A percentile compares a stretch with the other conserved stretches of the same genome.
Evolutionary conservation across 2,888 invertebrate genomes (phyloP).

Genomic region (Incurvaria masculella): DNA sequence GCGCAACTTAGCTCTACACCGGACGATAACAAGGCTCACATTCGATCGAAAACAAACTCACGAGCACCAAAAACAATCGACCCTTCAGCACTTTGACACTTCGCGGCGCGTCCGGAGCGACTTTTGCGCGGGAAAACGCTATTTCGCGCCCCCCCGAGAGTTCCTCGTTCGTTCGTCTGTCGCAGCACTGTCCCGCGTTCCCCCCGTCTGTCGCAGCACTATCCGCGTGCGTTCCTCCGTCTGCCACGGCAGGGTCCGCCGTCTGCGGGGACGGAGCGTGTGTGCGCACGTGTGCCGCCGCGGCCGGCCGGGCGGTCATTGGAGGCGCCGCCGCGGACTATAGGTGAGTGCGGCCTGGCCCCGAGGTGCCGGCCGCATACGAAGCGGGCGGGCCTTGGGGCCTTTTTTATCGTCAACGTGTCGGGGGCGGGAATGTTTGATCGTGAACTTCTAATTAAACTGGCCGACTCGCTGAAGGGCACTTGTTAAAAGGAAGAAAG

Average conservation of each 20-base stretch:
- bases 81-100: too few relatives aligned
- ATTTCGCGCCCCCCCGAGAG: background rate
- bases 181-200: background rate
- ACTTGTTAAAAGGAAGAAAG: too few relatives aligned
- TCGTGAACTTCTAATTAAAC: too few relatives aligned
- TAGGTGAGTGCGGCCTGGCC: constrained; percentile 46
- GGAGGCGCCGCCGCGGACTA: constrained; percentile 28
- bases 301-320: constrained; percentile 66
- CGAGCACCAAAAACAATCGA: too few relatives aligned
- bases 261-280: constrained; percentile 24
- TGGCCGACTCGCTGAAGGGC: too few relatives aligned
- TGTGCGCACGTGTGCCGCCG: constrained; percentile 54
- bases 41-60: too few relatives aligned
- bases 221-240: background rate
- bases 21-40: too few relatives aligned
- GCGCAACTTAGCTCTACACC: too few relatives aligned
- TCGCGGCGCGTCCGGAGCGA: too few relatives aligned
- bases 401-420: too few relatives aligned
- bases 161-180: background rate
- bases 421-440: too few relatives aligned
- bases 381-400: constrained; percentile 40
- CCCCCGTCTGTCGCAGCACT: background rate
- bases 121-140: constrained; percentile 1
- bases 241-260: background rate
- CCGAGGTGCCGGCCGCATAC: constrained; percentile 39